Conservation (phyloP, 1,140 invertebrate species). For the Pseudachorutes palmiensis region DNA sequence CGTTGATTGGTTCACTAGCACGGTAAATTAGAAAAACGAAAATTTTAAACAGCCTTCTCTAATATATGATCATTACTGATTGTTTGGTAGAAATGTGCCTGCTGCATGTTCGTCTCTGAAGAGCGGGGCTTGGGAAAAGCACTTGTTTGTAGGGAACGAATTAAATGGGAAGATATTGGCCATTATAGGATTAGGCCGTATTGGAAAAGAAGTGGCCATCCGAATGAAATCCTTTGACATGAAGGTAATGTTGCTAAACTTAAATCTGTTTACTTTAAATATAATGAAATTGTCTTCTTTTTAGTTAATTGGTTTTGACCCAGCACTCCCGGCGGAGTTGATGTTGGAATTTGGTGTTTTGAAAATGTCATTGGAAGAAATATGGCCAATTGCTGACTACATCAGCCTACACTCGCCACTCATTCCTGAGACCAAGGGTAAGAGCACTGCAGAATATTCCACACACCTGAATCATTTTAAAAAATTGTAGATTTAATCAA, state of each 20-base stretch:
- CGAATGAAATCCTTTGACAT: constrained; percentile 95
- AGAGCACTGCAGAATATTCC: too few species aligned
- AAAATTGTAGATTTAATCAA: constrained; percentile 74
- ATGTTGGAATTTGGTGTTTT: constrained; percentile 66
- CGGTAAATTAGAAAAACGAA: constrained; percentile 42
- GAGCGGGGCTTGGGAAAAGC: constrained; percentile 84
- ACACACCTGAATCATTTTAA: constrained; percentile 4
- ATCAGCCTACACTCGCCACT: constrained; percentile 95
- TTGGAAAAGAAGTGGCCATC: constrained; percentile 84
- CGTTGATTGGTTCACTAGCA: constrained; percentile 71
- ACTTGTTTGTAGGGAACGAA: constrained; percentile 80
- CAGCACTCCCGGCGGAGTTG: constrained; percentile 67
- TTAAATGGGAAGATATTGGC: constrained; percentile 83
- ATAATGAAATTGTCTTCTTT: too few species aligned
- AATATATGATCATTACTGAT: too few species aligned
- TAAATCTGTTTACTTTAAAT: too few species aligned
- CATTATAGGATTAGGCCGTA: constrained; percentile 87
- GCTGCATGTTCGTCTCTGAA: constrained; percentile 76
- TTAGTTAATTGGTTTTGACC: constrained; percentile 85
- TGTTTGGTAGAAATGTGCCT: too few species aligned
- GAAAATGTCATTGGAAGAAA: constrained; percentile 67
- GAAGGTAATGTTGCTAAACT: too few species aligned
- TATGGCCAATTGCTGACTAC: constrained; percentile 90
- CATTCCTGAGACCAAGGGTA: constrained; percentile 84
- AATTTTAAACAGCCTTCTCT: not conserved